Evolutionary conservation across 92 coral and sea anemone genomes (phyloP), one percentile per base, ranked within the genome.

Genomic region (Ricordea florida): DNA sequence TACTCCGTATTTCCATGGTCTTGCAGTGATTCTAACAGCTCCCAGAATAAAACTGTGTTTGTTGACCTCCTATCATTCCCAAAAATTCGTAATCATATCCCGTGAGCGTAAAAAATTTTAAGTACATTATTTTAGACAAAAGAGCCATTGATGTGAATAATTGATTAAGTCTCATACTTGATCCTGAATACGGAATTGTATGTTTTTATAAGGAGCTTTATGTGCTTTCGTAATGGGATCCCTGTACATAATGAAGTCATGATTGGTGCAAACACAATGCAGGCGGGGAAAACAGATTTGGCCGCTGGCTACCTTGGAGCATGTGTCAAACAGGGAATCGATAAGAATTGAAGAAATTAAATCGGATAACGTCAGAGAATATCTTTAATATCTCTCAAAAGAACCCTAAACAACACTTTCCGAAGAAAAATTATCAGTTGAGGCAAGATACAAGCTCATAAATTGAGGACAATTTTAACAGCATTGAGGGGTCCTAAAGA

Each of bases 91-190:
- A 5, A 14, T 2, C n/a, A 8, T 41, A 66, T 20, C 27, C 40
- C 42, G 43, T 59, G 60, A 56, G 30, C 14, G 21, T 1, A 14
- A 24, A 47, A 20, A 10, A 13, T 36, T 21, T 38, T 33, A 9
- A 6, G 31, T n/a, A 9, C 23, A 41, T 30, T 28, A 38, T 44
- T 43, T 34, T 70, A 14, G 24, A 57, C 88, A 82, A 82, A 74
- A 51, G 77, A 49, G 47, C 56, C 70, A 38, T 56, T 75, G 26
- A 37, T 45, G 65, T 82, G 17, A 82, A 82, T 74, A 55, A 82
- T 74, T 82, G 30, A 82, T 74, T 17, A 72, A 18, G 24, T 25
- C n/a, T 15, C 31, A 35, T 31, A 11, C 3, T 58, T 74, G 72
- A 33, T 75, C 83, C 64, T 58, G 83, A 35, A 65, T 34, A 35